Evolutionary conservation across 1,140 invertebrate species (phyloP), one percentile per base, ranked within the genome.

Genomic region (Tetranychus cinnabarinus): DNA sequence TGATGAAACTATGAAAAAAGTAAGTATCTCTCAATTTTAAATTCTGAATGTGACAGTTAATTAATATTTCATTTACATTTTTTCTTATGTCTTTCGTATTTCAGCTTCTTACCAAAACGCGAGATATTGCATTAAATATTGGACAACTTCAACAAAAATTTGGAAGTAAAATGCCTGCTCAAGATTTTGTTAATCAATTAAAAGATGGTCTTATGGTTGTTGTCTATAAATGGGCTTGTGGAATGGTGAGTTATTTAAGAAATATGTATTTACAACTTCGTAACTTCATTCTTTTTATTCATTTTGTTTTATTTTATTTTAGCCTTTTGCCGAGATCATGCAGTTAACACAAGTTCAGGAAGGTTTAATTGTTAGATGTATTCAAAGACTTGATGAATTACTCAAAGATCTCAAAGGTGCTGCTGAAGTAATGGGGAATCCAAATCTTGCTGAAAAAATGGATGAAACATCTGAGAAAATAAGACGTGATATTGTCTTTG

Each of bases 401-500:
- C 73, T 92, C 45, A 79, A 83, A 37, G 89, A 97, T 72, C 86
- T 97, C 0, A 83, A 85, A 69, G 88, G 90, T 68, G 93, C 91
- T 1, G 88, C 90, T 0, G 79, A 83, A 58, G 84, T 90, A 23
- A 87, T 98, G 64, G 95, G 95, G 0, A 87, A 97, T 74, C 84
- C 87, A 0, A 81, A 83, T 31, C 74, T 99, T 0, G 82, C 84
- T 68, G 81, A 82, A 57, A 97, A 97, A 76, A 95, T 98, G 86
- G 86, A 95, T 71, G 85, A 92, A 73, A 89, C 91, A 0, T 89
- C 87, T 0, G 81, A 81, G 2, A 80, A 84, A 45, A 96, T 99
- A 60, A 95, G 95, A 71, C 75, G 96, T 66, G 93, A 97, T 72
- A 98, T 99, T 70, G 93, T 98, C 1, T 98, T 98, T 73, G 86